phyloP scores from a whole-genome alignment of 2,888 invertebrate genomes.

The Agrochola litura region DNA sequence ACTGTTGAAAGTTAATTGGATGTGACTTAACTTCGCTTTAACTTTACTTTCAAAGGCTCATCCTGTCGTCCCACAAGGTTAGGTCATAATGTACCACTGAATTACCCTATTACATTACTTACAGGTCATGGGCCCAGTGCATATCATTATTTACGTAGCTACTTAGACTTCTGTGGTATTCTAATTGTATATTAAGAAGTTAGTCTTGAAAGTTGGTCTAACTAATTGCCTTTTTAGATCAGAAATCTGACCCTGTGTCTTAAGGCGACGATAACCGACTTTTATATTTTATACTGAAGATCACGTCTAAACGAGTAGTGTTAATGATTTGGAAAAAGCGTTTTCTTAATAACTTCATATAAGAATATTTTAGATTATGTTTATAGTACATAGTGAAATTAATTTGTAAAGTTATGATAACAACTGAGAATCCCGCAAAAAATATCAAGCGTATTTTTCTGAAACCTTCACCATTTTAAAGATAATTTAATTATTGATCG shows the following conservation, averaged over 20 bases:
- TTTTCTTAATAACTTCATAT: no score
- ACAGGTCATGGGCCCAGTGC: not conserved
- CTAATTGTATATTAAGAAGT: not conserved
- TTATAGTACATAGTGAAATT: no score
- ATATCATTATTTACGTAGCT: not conserved
- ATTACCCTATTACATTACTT: constrained; percentile 5
- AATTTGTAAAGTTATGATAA: no score
- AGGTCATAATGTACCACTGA: not conserved
- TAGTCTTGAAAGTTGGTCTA: not conserved
- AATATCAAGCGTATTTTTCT: no score
- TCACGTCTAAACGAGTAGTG: no score
- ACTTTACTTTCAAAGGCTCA: not conserved
- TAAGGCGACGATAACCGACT: no score
- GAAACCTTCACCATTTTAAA: no score
- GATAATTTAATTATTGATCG: no score
- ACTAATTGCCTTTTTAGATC: not conserved
- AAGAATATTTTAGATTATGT: no score
- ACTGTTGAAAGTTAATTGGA: constrained; percentile 49
- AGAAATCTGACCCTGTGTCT: not conserved
- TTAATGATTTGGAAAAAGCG: no score
- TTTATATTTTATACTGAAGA: no score
- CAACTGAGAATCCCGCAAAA: no score
- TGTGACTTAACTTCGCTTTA: constrained; percentile 11
- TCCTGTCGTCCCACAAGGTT: not conserved
- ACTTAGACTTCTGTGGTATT: not conserved